Evolutionary conservation across 2,888 invertebrate species (phyloP).

Genomic region (Didymodactylos carnosus): DNA sequence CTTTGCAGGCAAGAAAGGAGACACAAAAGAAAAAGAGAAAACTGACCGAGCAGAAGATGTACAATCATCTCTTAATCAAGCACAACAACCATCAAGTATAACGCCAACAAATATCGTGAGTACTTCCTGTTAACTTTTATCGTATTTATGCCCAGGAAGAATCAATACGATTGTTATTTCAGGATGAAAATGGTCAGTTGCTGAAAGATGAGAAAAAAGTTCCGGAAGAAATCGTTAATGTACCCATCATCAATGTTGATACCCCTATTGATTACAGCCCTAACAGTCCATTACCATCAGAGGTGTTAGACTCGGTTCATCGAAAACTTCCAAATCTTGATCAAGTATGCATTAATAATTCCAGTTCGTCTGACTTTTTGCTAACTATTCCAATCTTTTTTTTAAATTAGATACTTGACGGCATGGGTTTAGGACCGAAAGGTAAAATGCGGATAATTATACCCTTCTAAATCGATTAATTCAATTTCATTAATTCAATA

Average conservation of each 20-base stretch:
- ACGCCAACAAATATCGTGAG: not conserved
- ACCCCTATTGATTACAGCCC: constrained; percentile 17
- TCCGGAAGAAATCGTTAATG: constrained; percentile 1
- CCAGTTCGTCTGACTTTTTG: too few species aligned
- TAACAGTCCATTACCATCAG: not conserved
- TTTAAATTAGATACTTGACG: constrained; percentile 28
- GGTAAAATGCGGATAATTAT: too few species aligned
- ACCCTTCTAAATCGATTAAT: too few species aligned
- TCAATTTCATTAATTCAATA: too few species aligned
- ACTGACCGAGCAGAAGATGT: constrained; percentile 22
- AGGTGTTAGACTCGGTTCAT: not conserved
- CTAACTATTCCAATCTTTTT: too few species aligned
- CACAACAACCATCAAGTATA: constrained; percentile 1
- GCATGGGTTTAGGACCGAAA: constrained; percentile 32
- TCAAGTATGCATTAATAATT: not conserved
- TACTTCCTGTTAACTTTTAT: too few species aligned
- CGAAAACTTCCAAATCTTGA: not conserved
- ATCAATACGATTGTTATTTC: too few species aligned
- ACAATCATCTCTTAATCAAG: constrained; percentile 16
- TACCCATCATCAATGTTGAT: constrained; percentile 22
- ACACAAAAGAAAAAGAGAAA: constrained; percentile 21
- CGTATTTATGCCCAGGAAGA: too few species aligned
- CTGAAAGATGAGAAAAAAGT: not conserved
- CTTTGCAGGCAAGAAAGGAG: constrained; percentile 20
- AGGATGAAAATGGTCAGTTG: not conserved